Conservation (phyloP, 1,140 invertebrate genomes). For the Tetramorium simillimum region DNA sequence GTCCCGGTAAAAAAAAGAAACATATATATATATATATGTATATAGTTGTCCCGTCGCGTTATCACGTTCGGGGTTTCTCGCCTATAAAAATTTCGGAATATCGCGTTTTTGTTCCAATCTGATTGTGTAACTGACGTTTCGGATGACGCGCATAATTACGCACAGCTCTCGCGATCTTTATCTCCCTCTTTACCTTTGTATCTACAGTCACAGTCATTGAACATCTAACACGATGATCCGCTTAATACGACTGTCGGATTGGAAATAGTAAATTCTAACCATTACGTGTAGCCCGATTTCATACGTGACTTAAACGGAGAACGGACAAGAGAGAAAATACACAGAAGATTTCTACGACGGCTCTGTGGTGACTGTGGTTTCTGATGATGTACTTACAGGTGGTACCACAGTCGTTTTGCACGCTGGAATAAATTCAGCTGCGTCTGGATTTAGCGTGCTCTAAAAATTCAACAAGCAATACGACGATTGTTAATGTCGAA, state of each 20-base stretch:
- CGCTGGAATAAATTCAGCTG: conserved; percentile 91
- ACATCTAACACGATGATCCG: conserved; percentile 77
- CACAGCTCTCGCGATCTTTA: conserved; percentile 65
- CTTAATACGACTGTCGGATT: conserved; percentile 76
- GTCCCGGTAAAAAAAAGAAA: conserved; percentile 39
- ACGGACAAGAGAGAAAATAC: conserved; percentile 34
- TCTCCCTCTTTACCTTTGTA: conserved; percentile 77
- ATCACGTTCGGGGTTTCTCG: conserved; percentile 48
- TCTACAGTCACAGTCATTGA: conserved; percentile 76
- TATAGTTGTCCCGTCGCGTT: conserved; percentile 33
- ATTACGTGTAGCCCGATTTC: conserved; percentile 74
- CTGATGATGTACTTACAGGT: conserved; percentile 77
- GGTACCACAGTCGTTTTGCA: conserved; percentile 75
- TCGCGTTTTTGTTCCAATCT: conserved; percentile 49
- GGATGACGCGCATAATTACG: conserved; percentile 48
- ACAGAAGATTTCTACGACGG: conserved; percentile 80
- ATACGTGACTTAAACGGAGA: conserved; percentile 67
- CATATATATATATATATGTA: conserved; percentile 31
- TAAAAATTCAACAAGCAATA: conserved; percentile 78
- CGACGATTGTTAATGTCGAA: neutral
- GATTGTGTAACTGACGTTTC: conserved; percentile 68
- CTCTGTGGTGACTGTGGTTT: conserved; percentile 77
- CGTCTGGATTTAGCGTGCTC: conserved; percentile 91
- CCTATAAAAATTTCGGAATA: conserved; percentile 70
- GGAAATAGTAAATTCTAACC: conserved; percentile 71